These are phyloP conservation scores for Pseudomyrmex pallidus DNA, from an alignment of 1,140 invertebrate species.

Conservation along the genomic window DNA sequence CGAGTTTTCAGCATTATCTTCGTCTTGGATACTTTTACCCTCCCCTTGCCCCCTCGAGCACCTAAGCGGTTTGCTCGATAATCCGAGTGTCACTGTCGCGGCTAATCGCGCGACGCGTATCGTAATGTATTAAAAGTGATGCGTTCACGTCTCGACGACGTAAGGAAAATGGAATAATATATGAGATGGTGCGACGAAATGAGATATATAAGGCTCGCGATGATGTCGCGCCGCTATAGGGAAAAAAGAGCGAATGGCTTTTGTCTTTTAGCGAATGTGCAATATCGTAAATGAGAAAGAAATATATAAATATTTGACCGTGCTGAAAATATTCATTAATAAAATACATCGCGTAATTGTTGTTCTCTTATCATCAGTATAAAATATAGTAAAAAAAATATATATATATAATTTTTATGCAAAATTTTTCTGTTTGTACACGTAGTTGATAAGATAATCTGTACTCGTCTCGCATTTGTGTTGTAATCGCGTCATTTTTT, in stretches of 20 bases:
- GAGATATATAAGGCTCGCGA: slow-evolving; percentile 32
- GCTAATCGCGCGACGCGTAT: slow-evolving; percentile 42
- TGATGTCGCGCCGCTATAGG: background rate
- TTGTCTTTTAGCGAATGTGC: too few species aligned
- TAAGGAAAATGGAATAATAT: slow-evolving; percentile 46
- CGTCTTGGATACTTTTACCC: slow-evolving; percentile 44
- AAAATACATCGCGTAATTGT: background rate
- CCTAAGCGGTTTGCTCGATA: slow-evolving; percentile 52
- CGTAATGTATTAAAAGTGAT: slow-evolving; percentile 57
- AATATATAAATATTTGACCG: too few species aligned
- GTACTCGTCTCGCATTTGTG: background rate
- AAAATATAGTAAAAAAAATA: too few species aligned
- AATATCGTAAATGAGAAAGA: too few species aligned
- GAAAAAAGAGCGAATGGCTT: background rate
- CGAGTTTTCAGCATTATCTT: slow-evolving; percentile 75
- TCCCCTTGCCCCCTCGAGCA: slow-evolving; percentile 1
- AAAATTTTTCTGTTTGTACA: too few species aligned
- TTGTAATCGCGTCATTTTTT: background rate
- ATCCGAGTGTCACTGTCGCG: slow-evolving; percentile 47
- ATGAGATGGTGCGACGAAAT: too few species aligned
- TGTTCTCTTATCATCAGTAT: too few species aligned
- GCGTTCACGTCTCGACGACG: slow-evolving; percentile 5
- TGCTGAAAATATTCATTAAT: background rate
- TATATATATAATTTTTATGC: too few species aligned
- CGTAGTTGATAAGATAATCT: background rate